Evolutionary conservation across 2,797 vertebrate genomes (phyloP).

Genomic region (Tachyglossus aculeatus): DNA sequence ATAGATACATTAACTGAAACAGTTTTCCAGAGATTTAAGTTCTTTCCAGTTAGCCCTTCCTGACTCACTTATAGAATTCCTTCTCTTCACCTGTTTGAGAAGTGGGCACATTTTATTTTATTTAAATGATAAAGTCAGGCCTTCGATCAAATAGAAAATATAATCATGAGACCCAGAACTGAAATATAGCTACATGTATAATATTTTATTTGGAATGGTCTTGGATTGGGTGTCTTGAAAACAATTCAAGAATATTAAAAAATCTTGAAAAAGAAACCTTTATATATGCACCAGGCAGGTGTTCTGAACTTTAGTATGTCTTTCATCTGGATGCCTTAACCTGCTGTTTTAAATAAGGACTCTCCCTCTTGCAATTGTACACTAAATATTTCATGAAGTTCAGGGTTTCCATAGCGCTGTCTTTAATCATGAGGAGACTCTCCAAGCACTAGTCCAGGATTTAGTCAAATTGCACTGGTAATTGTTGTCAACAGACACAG

Average conservation of each 20-base stretch:
- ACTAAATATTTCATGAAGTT: slow-evolving; percentile 30
- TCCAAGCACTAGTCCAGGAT: slow-evolving; percentile 28
- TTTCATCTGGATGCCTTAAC: slow-evolving; percentile 22
- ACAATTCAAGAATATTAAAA: background rate
- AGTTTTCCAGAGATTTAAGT: slow-evolving; percentile 18
- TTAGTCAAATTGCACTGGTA: slow-evolving; percentile 46
- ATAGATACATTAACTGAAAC: slow-evolving; percentile 30
- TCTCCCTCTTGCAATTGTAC: slow-evolving; percentile 3
- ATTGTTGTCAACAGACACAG: slow-evolving; percentile 29
- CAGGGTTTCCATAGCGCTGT: slow-evolving; percentile 16
- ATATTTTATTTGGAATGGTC: slow-evolving; percentile 21
- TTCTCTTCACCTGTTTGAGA: slow-evolving; percentile 36
- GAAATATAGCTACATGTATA: slow-evolving; percentile 2
- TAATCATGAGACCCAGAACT: slow-evolving; percentile 23
- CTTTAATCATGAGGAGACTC: slow-evolving; percentile 48
- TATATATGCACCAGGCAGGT: slow-evolving; percentile 3
- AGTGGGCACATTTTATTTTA: slow-evolving; percentile 21
- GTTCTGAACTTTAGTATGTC: slow-evolving; percentile 33
- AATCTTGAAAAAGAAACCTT: slow-evolving; percentile 28
- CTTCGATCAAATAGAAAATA: slow-evolving; percentile 14
- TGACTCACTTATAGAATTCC: slow-evolving; percentile 1
- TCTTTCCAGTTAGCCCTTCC: slow-evolving; percentile 5
- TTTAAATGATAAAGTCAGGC: slow-evolving; percentile 29
- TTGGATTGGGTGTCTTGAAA: slow-evolving; percentile 4
- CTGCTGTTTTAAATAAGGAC: slow-evolving; percentile 27